Base-by-base conservation (phyloP, 2,797 vertebrate species). In the Simalia tracyae region DNA sequence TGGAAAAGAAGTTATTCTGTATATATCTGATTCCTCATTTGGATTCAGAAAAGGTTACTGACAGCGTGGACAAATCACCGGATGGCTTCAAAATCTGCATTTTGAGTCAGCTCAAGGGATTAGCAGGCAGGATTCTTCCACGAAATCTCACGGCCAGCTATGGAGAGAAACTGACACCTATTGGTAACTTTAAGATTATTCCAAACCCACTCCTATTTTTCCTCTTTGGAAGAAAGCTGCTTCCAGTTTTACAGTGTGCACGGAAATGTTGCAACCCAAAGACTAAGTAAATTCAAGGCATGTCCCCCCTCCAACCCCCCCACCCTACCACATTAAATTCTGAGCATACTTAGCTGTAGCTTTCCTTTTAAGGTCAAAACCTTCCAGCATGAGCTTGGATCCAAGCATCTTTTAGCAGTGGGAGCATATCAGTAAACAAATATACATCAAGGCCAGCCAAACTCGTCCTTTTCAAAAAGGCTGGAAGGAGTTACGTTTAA, bases 111-210 rank as follows among this genome's bases (percentile, higher is more conserved):
- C 54, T 22, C 3, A 42, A 10, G 46, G 2, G 31, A 92, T 68
- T 19, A 6, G 68, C 84, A 46, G 89, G 87, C 64, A 22, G 59
- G 76, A 81, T 28, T 28, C 26, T 19, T 31, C 36, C 57, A 46
- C 54, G 46, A 0, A 0, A 19, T 63, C 66, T 5, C 19, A 4
- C 36, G 90, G 68, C 94, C 93, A 96, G 92, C 90, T 4, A 94
- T 60, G 96, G 96, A 94, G 94, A 93, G 31, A 97, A 96, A 95
- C 95, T 97, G 96, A 97, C 94, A 96, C 94, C 96, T 97, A 97
- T 94, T 96, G 96, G 96, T 81, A 97, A 93, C 93, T 97, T 95
- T 26, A 90, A 94, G 96, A 96, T 95, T 96, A 94, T 94, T 91
- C 93, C 95, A 92, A 90, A 63, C 0, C 60, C 1, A 4, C 17